Evolutionary conservation across 2,113 vertebrate genomes (phyloP).

Genomic region (Chloebia gouldiae): DNA sequence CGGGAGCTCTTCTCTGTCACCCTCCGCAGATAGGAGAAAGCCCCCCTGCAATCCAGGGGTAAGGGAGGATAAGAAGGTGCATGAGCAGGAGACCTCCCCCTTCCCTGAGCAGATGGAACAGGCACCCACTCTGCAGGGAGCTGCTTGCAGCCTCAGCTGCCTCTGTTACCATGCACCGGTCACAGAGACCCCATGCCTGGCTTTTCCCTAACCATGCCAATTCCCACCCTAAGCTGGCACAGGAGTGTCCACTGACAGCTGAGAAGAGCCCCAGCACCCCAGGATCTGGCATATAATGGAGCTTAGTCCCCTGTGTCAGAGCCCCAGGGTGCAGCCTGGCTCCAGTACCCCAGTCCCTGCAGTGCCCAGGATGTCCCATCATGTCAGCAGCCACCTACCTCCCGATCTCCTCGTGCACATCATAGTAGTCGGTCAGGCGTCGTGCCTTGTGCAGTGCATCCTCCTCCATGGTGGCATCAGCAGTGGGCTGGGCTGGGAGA

Average conservation of each 20-base stretch:
- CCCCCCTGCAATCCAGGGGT: conserved; percentile 76
- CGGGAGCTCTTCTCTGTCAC: conserved; percentile 86
- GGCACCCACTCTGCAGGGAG: neutral
- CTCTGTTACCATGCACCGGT: neutral
- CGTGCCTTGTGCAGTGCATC: conserved; percentile 83
- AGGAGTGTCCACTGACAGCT: fast-evolving
- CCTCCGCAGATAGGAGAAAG: conserved; percentile 95
- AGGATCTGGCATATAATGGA: neutral
- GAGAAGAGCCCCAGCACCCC: neutral
- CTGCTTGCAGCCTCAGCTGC: neutral
- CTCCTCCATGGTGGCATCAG: conserved; percentile 76
- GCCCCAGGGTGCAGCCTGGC: neutral
- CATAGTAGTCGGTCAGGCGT: conserved; percentile 88
- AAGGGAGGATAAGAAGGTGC: neutral
- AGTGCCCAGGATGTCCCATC: neutral
- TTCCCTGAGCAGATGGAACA: neutral
- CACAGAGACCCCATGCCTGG: neutral
- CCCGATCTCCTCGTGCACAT: conserved; percentile 92
- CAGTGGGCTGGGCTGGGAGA: conserved; percentile 75
- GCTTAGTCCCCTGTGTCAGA: fast-evolving
- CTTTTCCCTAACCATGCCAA: neutral
- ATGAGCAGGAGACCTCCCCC: neutral
- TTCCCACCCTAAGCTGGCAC: neutral
- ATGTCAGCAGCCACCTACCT: conserved; percentile 62
- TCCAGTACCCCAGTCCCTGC: neutral